Evolutionary conservation across 1,140 invertebrate genomes (phyloP), one percentile per base, ranked within the genome.

Genomic region (Holcopasites calliopsidis): DNA sequence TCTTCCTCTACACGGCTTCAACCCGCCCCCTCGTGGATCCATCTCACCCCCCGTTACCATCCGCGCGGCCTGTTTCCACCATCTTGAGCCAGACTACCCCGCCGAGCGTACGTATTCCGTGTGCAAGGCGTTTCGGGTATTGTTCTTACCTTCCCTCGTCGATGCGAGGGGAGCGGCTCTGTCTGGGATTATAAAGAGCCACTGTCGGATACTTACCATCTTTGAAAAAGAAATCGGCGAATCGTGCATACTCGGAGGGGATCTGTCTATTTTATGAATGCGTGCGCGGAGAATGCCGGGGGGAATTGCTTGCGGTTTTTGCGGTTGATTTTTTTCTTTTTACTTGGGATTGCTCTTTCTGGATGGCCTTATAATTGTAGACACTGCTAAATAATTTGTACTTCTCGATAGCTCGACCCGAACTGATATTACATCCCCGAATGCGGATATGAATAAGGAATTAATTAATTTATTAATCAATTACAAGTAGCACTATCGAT

Each of bases 131-230:
- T 61, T 61, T 61, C 57, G 57, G 57, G 11, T 58, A 76, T 81
- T 74, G 72, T 84, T 75, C 68, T 49, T 74, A 69, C 10, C 54
- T 47, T 49, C 42, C 47, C 52, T n/a, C 52, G 65, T 77, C 70
- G 61, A 82, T 78, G 44, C 69, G 52, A 21, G 49, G 44, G 60
- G 74, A 74, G 33, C n/a, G n/a, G n/a, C n/a, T 42, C 57, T 76
- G 72, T 80, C 75, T 74, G 83, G 80, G 81, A 83, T 83, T 83
- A 83, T 79, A 82, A 76, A 76, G 65, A 52, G 44, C 64, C 35
- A 31, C 74, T 50, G 75, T 18, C 49, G 70, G n/a, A 65, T 73
- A 42, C 71, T 69, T 69, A 26, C 49, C 28, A n/a, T 31, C 26
- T 23, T 40, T 10, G 21, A n/a, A 0, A 28, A 71, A 55, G 49